Conservation (phyloP, 2,797 vertebrate species). For the Percopsis omiscomaycus region DNA sequence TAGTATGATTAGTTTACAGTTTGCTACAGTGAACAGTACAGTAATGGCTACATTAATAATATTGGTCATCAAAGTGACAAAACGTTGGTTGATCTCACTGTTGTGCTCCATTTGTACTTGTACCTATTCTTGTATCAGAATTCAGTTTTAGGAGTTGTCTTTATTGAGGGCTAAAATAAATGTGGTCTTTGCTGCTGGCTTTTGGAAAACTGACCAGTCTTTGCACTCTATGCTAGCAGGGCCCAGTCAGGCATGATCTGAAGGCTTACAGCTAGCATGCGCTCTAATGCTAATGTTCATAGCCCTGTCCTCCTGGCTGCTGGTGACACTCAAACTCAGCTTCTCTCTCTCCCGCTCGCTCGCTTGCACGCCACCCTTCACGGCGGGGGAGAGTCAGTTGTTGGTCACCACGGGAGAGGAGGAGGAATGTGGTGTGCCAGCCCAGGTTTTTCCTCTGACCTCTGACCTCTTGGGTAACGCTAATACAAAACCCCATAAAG, state of each 20-base stretch:
- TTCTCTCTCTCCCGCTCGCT: too few relatives aligned
- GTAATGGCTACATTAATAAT: too few relatives aligned
- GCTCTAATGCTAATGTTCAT: conserved; percentile 53
- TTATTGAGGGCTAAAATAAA: too few relatives aligned
- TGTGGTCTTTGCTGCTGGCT: too few relatives aligned
- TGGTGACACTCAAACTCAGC: conserved; percentile 17
- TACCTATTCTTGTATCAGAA: too few relatives aligned
- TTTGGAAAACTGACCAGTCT: too few relatives aligned
- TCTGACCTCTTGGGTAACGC: conserved; percentile 47
- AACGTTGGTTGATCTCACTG: too few relatives aligned
- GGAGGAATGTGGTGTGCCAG: conserved; percentile 46
- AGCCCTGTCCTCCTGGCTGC: conserved; percentile 26
- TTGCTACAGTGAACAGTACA: too few relatives aligned
- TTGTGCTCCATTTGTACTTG: too few relatives aligned
- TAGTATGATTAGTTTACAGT: conserved; percentile 22
- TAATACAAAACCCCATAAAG: conserved; percentile 64
- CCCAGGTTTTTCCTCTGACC: conserved; percentile 49
- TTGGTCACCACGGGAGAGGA: conserved; percentile 23
- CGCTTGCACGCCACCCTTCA: neutral
- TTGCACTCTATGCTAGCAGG: too few relatives aligned
- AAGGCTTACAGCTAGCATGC: conserved; percentile 38
- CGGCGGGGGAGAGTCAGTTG: neutral
- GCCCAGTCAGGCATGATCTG: conserved; percentile 46
- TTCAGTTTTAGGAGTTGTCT: too few relatives aligned
- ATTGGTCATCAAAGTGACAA: too few relatives aligned